Conservation (phyloP, 2,888 invertebrate species). For the Rhodophaea formosa region DNA sequence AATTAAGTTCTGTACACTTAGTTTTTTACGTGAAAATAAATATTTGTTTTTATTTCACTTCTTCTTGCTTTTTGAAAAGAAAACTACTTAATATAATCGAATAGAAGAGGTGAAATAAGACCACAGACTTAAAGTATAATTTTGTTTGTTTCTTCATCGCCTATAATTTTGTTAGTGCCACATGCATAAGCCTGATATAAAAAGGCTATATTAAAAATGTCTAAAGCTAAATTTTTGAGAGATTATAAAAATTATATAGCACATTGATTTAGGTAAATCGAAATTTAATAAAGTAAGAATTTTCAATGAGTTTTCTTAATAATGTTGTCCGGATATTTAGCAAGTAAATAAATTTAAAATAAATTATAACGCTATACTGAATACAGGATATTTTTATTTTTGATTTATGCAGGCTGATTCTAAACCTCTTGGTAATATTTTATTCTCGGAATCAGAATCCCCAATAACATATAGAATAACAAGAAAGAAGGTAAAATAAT, state of each 20-base stretch:
- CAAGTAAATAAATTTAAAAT: neutral
- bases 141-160: neutral
- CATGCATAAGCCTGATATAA: neutral
- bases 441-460: no score
- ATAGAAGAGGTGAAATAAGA: neutral
- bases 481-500: no score
- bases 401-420: neutral
- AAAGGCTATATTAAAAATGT: slow-evolving; percentile 2
- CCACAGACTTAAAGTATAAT: neutral
- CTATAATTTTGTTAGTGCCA: slow-evolving; percentile 14
- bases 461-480: no score
- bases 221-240: neutral
- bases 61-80: neutral
- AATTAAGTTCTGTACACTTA: neutral
- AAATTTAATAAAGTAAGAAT: slow-evolving; percentile 1
- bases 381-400: neutral
- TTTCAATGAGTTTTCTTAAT: slow-evolving; percentile 8
- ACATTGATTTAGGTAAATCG: slow-evolving; percentile 8
- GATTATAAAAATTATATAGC: slow-evolving; percentile 12
- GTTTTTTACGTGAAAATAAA: neutral
- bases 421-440: no score
- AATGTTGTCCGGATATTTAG: slow-evolving; percentile 13
- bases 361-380: slow-evolving; percentile 1
- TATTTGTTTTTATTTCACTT: neutral
- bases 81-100: neutral